phyloP scores from a whole-genome alignment of 2,113 vertebrate genomes.

The Poeciliopsis prolifica region DNA sequence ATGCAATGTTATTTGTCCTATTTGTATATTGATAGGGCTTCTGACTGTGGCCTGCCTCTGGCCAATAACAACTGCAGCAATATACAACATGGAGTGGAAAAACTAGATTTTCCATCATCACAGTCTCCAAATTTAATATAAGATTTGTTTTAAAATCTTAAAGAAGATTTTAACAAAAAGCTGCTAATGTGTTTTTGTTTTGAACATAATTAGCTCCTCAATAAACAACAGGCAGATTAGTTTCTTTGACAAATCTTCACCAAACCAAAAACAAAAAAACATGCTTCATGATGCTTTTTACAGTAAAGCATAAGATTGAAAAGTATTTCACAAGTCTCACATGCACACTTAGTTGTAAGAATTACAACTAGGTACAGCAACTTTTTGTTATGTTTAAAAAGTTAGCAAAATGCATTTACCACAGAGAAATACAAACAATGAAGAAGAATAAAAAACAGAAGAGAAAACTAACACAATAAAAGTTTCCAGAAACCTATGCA shows the following conservation, averaged over 20 bases:
- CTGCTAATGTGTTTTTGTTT: background rate
- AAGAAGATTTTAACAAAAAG: background rate
- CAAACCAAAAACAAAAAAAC: background rate
- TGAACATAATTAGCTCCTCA: background rate
- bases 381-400: too few species aligned
- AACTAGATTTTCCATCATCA: background rate
- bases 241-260: background rate
- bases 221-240: background rate
- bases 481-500: background rate
- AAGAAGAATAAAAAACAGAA: background rate
- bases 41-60: background rate
- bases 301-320: too few species aligned
- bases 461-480: background rate
- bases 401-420: background rate
- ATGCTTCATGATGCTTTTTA: background rate
- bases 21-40: background rate
- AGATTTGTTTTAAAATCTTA: too few species aligned
- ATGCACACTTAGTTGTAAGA: too few species aligned
- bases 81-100: background rate
- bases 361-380: too few species aligned
- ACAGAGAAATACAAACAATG: background rate
- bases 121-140: too few species aligned
- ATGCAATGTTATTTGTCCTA: background rate
- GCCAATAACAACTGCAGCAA: background rate
- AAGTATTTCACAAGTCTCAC: too few species aligned